Evolutionary conservation across 2,797 vertebrate species (phyloP), one percentile per base, ranked within the genome.

Genomic region (Thaleichthys pacificus): DNA sequence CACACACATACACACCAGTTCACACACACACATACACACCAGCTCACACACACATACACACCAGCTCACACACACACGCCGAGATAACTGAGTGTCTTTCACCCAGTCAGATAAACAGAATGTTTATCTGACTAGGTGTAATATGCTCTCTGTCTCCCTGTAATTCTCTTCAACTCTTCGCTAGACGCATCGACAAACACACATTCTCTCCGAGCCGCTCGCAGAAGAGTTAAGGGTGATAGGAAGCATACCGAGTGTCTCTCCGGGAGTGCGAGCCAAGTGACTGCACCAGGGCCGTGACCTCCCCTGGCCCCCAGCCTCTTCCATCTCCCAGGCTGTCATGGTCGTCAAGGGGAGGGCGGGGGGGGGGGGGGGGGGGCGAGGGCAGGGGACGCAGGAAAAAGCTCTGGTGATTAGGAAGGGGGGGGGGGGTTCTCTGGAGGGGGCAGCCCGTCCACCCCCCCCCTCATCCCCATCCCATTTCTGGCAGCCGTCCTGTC

Each of bases 371-470:
- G 7, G 73, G 82, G 61, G 14, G 61, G 65, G 66, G 72, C 64
- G 4, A 28, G 57, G 75, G 74, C 35, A 6, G 9, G 38, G n/a
- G 79, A 76, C 72, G 83, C 88, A 90, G 89, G 90, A 92, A 90
- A 90, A 84, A 85, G 80, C 78, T 79, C 81, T 86, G 80, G 76
- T 85, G 90, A 91, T 91, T 88, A 86, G 88, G 86, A 87, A 63
- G 38, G 72, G 68, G 71, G 38, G 72, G 68, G 71, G 77, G 73
- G 67, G 26, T 30, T 32, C 47, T 73, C 62, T 66, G 69, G 78
- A 62, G 72, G 71, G 35, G 42, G 62, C 70, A 47, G 42, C 42
- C 42, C 11, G 38, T 42, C 38, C 38, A 42, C 88, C 79, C 79
- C 81, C 81, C 89, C 85, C 90, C 77, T 63, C 76, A 82, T 84